Evolutionary conservation across 2,797 vertebrate genomes (phyloP), one percentile per base, ranked within the genome.

Genomic region (Peromyscus attwateri): DNA sequence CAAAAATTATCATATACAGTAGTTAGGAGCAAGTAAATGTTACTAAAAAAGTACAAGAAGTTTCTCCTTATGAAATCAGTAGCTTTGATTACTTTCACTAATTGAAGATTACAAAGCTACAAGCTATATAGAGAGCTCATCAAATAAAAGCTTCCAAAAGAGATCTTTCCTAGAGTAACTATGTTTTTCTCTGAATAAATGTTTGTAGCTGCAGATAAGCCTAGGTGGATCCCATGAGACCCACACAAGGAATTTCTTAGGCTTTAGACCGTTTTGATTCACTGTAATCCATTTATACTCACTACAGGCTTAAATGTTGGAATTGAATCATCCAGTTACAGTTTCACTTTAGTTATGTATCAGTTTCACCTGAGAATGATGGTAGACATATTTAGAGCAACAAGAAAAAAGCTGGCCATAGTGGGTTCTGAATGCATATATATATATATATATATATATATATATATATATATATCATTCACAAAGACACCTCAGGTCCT

Each of bases 61-160:
- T 6, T 76, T 84, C 2, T 71, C 8, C 21, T 89, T 66, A 31
- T 43, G 43, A 95, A 91, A 46, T 9, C n/a, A 88, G 7, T 75
- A n/a, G 14, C 34, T 95, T 95, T 43, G n/a, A 87, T 91, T 85
- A 68, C 12, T 77, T 91, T 88, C 25, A 23, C 7, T 73, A 71
- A 70, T 25, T 43, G 31, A 37, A 64, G 1, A n/a, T 11, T 62
- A 43, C 46, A 12, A 31, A 68, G 40, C 31, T 89, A 66, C 14
- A 85, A 89, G 4, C 14, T 68, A 66, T 1, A 40, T 2, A 71
- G 29, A 92, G 89, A 81, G 1, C 6, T 87, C 25, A 75, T 2
- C 77, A 17, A 92, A 14, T 90, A 80, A 92, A 94, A 88, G 3
- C 0, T 23, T 25, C 27, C 43, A 46, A 88, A 37, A 40, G 1